A percentile compares a stretch with the other conserved stretches of the same genome.
These are phyloP conservation scores for Mionectes macconnelli DNA, from an alignment of 2,113 vertebrate species.

Conservation along the genomic window DNA sequence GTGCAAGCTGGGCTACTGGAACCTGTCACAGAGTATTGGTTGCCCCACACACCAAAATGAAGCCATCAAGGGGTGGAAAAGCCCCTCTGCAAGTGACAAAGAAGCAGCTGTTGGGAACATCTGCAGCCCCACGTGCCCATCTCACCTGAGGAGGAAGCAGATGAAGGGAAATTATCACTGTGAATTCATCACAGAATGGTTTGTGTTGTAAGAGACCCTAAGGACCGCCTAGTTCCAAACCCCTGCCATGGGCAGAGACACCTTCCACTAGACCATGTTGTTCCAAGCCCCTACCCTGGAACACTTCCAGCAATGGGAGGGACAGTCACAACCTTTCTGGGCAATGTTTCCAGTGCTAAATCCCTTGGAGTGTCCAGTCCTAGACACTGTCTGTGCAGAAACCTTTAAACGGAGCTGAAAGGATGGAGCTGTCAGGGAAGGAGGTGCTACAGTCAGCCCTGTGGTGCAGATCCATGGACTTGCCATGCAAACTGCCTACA, in stretches of 20 bases:
- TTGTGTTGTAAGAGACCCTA: background rate
- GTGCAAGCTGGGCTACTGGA: background rate
- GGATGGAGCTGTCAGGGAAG: background rate
- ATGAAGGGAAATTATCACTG: background rate
- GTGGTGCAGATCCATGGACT: background rate
- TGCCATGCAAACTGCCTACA: background rate
- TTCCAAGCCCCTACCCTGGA: background rate
- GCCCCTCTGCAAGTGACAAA: background rate
- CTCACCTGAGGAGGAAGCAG: background rate
- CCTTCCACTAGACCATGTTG: no score
- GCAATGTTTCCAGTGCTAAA: accelerated
- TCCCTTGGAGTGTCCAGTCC: no score
- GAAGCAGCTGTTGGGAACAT: background rate
- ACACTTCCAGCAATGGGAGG: background rate
- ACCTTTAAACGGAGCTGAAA: background rate
- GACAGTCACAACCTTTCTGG: background rate
- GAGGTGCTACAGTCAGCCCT: background rate
- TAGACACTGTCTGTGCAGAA: background rate
- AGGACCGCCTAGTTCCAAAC: background rate
- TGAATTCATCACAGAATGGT: background rate
- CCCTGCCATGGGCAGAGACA: no score
- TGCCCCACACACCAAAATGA: background rate
- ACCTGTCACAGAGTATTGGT: background rate
- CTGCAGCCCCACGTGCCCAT: background rate
- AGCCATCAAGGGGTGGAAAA: background rate